Conservation (phyloP, 2,113 vertebrate genomes). For the Rhabdomys dilectus region DNA sequence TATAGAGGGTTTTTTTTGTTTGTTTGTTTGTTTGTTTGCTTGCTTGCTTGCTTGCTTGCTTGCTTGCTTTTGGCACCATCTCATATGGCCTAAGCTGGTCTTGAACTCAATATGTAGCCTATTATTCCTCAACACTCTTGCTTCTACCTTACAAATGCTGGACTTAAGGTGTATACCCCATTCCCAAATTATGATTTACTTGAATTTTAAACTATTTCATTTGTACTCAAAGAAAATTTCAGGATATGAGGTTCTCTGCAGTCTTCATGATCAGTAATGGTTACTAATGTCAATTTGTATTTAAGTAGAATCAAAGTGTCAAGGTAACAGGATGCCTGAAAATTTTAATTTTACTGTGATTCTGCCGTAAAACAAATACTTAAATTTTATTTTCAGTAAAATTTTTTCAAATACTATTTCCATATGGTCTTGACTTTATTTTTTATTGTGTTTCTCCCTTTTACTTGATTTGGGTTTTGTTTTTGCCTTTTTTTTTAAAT, state of each 20-base stretch:
- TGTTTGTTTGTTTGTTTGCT: background rate
- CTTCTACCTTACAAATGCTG: background rate
- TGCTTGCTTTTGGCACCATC: background rate
- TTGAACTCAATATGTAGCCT: background rate
- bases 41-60: background rate
- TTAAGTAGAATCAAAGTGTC: constrained; percentile 17
- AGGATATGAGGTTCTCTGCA: background rate
- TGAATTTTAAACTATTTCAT: constrained; percentile 45
- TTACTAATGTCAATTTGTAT: constrained; percentile 26
- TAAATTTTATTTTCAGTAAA: constrained; percentile 30
- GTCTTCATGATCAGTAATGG: background rate
- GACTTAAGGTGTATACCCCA: background rate
- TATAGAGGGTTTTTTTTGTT: background rate
- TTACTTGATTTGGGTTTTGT: background rate
- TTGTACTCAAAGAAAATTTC: constrained; percentile 45
- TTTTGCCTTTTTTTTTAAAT: constrained; percentile 50
- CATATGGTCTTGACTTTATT: constrained; percentile 29
- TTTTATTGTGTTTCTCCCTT: constrained; percentile 47
- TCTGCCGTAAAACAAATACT: constrained; percentile 25
- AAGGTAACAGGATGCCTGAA: background rate
- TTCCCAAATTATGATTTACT: constrained; percentile 27
- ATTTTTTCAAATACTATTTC: background rate
- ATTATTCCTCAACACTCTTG: background rate
- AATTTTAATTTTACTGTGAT: constrained; percentile 28
- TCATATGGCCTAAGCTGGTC: background rate